A percentile compares a stretch with the other conserved stretches of the same genome.
Evolutionary conservation across 2,888 invertebrate species (phyloP).

Genomic region (Biston stratarius): DNA sequence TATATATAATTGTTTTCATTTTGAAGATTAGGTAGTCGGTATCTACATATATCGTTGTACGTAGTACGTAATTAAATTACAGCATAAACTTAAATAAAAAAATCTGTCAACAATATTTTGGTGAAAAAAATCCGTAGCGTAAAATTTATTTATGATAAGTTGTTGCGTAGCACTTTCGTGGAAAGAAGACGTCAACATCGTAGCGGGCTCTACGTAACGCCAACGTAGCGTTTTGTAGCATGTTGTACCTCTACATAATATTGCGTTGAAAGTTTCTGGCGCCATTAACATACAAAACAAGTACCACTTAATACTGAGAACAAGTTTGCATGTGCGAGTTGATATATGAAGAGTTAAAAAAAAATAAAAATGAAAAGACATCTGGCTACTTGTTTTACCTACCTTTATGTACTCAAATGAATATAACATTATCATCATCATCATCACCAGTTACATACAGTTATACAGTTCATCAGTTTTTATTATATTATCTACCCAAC

Average conservation of each 20-base stretch:
- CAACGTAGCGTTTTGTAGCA: slow-evolving; percentile 17
- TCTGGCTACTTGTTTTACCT: no score
- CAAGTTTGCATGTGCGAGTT: no score
- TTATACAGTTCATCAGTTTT: no score
- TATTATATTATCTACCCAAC: no score
- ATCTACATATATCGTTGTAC: no score
- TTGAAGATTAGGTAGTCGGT: no score
- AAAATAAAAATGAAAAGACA: no score
- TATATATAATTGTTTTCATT: no score
- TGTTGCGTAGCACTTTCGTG: slow-evolving; percentile 19
- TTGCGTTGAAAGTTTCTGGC: slow-evolving; percentile 6
- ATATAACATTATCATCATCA: no score
- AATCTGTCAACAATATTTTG: slow-evolving; percentile 10
- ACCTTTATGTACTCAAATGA: no score
- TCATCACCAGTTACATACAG: no score
- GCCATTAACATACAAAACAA: slow-evolving; percentile 7
- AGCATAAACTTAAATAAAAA: not conserved
- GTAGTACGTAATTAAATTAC: not conserved
- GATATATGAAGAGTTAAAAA: no score
- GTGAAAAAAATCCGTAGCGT: slow-evolving; percentile 25
- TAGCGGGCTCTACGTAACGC: slow-evolving; percentile 16
- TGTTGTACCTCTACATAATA: slow-evolving; percentile 6
- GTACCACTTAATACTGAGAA: not conserved
- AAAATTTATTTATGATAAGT: slow-evolving; percentile 21
- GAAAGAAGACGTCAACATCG: slow-evolving; percentile 20